These are phyloP conservation scores for Drosophila bocki DNA, from an alignment of 1,140 invertebrate genomes.

Conservation along the genomic window DNA sequence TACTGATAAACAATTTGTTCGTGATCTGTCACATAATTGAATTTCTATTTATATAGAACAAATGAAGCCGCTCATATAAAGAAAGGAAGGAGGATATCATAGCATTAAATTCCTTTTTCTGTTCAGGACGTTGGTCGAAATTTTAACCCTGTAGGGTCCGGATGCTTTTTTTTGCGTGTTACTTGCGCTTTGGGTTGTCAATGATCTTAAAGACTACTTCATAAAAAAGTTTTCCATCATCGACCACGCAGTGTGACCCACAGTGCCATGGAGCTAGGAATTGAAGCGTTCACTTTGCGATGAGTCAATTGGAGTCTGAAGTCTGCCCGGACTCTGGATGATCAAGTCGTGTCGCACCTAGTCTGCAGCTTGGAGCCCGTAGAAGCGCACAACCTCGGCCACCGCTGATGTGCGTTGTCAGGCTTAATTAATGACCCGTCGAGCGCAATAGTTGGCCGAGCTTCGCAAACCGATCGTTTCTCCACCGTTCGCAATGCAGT, in stretches of 20 bases:
- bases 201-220: background rate
- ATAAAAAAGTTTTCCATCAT: background rate
- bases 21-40: too few relatives aligned
- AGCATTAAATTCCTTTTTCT: too few relatives aligned
- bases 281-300: conserved; percentile 13
- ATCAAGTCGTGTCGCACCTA: conserved; percentile 21
- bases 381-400: conserved; percentile 10
- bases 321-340: conserved; percentile 9
- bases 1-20: too few relatives aligned
- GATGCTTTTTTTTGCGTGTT: background rate
- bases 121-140: background rate
- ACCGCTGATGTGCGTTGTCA: conserved; percentile 46
- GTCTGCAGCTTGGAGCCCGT: conserved; percentile 15
- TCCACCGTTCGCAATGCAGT: conserved; percentile 36
- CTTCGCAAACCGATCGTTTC: conserved; percentile 56
- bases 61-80: too few relatives aligned
- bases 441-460: conserved; percentile 58
- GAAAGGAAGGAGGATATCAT: too few relatives aligned
- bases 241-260: background rate
- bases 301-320: conserved; percentile 18
- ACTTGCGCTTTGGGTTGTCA: background rate
- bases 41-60: too few relatives aligned
- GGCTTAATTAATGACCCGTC: conserved; percentile 72
- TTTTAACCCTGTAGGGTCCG: background rate
- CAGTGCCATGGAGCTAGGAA: conserved; percentile 28